Evolutionary conservation across 2,797 vertebrate species (phyloP).

Genomic region (Squalus acanthias): DNA sequence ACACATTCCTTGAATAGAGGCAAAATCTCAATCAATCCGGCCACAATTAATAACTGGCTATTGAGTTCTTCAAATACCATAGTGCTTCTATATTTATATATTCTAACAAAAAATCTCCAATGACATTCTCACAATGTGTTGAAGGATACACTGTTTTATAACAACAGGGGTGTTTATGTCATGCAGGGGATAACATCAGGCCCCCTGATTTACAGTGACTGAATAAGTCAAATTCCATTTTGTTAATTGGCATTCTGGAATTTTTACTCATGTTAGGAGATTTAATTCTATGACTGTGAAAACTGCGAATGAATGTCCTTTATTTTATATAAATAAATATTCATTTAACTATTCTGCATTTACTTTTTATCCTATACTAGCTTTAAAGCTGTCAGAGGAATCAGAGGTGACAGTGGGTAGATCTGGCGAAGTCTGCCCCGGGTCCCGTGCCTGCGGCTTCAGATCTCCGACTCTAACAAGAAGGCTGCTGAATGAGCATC

Average conservation of each 20-base stretch:
- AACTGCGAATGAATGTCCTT: too few species aligned
- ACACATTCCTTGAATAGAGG: not conserved
- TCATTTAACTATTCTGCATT: too few species aligned
- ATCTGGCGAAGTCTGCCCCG: too few species aligned
- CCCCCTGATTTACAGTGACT: not conserved
- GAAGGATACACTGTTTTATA: not conserved
- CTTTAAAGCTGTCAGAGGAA: too few species aligned
- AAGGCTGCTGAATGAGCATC: too few species aligned
- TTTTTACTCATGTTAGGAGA: not conserved
- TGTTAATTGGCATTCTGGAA: not conserved
- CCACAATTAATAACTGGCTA: not conserved
- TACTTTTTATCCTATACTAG: too few species aligned
- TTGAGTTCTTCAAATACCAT: not conserved
- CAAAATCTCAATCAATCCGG: not conserved
- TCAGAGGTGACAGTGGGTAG: too few species aligned
- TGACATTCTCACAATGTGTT: not conserved
- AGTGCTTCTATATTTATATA: not conserved
- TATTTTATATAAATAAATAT: too few species aligned
- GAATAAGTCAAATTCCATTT: not conserved
- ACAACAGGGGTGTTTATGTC: not conserved
- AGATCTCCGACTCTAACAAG: too few species aligned
- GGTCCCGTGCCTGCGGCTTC: too few species aligned
- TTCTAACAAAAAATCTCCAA: not conserved
- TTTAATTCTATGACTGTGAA: not conserved
- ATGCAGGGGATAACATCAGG: not conserved